These are phyloP conservation scores for Schizopygopsis malacanthus DNA, from an alignment of 2,797 vertebrate species.

Conservation along the genomic window DNA sequence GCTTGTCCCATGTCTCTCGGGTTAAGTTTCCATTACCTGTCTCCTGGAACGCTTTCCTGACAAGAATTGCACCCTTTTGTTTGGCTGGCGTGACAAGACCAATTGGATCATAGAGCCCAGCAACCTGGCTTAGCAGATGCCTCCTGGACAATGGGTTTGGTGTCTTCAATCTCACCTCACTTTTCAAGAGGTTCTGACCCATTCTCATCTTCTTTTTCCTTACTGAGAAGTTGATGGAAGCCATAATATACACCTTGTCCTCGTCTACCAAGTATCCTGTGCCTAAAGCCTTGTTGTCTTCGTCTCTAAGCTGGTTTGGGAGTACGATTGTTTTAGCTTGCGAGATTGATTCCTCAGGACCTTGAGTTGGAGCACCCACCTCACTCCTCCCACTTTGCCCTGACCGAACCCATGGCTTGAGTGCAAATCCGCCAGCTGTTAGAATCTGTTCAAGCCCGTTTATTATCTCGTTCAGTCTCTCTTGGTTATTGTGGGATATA, in stretches of 20 bases:
- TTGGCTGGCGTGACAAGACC: not conserved
- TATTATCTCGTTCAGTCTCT: not conserved
- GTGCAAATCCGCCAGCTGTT: not conserved
- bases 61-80: not conserved
- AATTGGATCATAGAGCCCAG: not conserved
- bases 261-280: too few relatives aligned
- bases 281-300: too few relatives aligned
- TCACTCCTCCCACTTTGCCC: not conserved
- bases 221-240: too few relatives aligned
- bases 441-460: not conserved
- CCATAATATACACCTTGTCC: too few relatives aligned
- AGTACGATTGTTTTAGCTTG: not conserved
- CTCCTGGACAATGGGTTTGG: too few relatives aligned
- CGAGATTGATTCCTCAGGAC: not conserved
- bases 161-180: not conserved
- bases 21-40: too few relatives aligned
- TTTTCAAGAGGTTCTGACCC: too few relatives aligned
- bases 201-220: too few relatives aligned
- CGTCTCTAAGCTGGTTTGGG: not conserved
- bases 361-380: too few relatives aligned
- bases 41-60: not conserved
- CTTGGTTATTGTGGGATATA: not conserved
- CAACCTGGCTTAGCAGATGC: too few relatives aligned
- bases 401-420: not conserved
- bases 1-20: not conserved